Evolutionary conservation across 1,140 invertebrate species (phyloP), one percentile per base, ranked within the genome.

Genomic region (Lepidurus arcticus): DNA sequence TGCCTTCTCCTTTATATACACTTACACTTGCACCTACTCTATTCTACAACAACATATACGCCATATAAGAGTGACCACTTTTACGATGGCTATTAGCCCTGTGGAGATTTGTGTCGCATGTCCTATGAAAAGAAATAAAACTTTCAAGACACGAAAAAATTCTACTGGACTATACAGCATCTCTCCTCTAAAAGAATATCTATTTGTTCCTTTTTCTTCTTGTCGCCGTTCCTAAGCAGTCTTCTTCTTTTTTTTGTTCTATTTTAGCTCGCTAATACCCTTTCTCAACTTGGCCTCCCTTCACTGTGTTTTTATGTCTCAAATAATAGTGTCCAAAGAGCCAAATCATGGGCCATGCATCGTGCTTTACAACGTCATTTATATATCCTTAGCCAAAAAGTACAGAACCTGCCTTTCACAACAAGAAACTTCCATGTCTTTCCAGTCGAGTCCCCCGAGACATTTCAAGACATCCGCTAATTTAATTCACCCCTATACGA

Each of bases 281-380:
- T 65, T 65, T 65, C 53, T 16, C 53, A 65, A 13, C 21, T 65
- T n/a, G 53, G 13, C 53, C 21, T 21, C 53, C 53, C 53, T 65
- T 65, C 53, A 65, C 53, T n/a, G 53, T 21, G 16, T 7, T 65
- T 65, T 65, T 65, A 65, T 65, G 53, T 65, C 53, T 21, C 53
- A 65, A 65, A 65, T 65, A 65, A 65, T 21, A 65, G 53, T 65
- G 53, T 65, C 53, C 53, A 65, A 65, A 65, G 53, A 65, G 53
- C 16, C 53, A 65, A 65, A 65, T 65, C 53, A 65, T 65, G 53
- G 53, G 53, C 53, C 53, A 65, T 65, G 53, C 53, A 65, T 65
- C 53, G 53, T 65, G 13, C 53, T 65, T 65, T 65, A 65, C 13
- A 65, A 65, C 53, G 53, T 65, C 53, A 65, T 65, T 65, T 65